These are phyloP conservation scores for Diaphora mendica DNA, from an alignment of 2,888 invertebrate genomes.

Conservation along the genomic window DNA sequence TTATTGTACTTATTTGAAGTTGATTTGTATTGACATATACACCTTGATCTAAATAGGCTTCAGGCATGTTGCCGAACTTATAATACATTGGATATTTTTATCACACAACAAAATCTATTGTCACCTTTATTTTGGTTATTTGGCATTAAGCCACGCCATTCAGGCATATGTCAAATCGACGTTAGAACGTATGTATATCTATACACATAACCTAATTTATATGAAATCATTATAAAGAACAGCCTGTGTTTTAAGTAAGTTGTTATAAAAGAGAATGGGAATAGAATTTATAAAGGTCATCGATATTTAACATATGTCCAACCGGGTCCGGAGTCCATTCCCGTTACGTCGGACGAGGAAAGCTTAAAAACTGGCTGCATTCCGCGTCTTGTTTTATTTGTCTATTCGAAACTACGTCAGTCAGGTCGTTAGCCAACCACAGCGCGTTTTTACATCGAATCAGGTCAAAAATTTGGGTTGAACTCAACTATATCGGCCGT, in stretches of 20 bases:
- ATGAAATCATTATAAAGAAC: constrained; percentile 8
- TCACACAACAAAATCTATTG: constrained; percentile 52
- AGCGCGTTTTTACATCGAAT: constrained; percentile 74
- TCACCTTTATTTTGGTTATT: constrained; percentile 62
- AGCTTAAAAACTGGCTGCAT: constrained; percentile 69
- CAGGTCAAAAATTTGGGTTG: constrained; percentile 83
- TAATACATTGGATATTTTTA: constrained; percentile 53
- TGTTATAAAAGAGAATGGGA: constrained; percentile 27
- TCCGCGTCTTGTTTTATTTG: constrained; percentile 72
- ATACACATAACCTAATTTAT: constrained; percentile 33
- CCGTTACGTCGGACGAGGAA: constrained; percentile 59
- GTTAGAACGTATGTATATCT: constrained; percentile 30
- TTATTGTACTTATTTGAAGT: constrained; percentile 22
- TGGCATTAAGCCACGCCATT: constrained; percentile 64
- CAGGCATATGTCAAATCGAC: constrained; percentile 63
- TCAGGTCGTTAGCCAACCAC: constrained; percentile 72
- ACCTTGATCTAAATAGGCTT: constrained; percentile 59
- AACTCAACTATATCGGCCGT: constrained; percentile 75
- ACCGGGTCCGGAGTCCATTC: constrained; percentile 43
- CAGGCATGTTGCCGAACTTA: constrained; percentile 48
- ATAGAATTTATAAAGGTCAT: constrained; percentile 47
- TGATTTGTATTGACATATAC: constrained; percentile 47
- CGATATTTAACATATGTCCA: constrained; percentile 40
- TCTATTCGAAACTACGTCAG: constrained; percentile 72
- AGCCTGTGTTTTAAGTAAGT: background rate